These are phyloP conservation scores for Cryptocephalus primarius DNA, from an alignment of 2,888 invertebrate species.

Conservation along the genomic window DNA sequence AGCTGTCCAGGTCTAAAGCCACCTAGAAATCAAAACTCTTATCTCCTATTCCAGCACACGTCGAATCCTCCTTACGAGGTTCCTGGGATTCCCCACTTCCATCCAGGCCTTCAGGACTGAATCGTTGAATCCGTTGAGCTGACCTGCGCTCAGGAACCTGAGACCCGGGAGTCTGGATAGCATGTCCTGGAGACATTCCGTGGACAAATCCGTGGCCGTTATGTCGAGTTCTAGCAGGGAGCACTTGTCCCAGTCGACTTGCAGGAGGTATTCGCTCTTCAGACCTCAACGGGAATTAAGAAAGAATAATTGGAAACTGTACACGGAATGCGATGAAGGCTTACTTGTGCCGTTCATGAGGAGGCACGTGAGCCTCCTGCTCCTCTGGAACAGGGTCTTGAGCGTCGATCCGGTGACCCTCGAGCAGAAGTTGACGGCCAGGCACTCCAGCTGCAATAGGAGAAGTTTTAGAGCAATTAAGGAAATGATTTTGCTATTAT, in stretches of 20 bases:
- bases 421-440: slow-evolving; percentile 94
- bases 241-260: slow-evolving; percentile 94
- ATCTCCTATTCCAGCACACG: too few species aligned
- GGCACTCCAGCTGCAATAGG: slow-evolving; percentile 71
- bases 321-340: slow-evolving; percentile 10
- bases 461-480: too few species aligned
- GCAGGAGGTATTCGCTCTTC: slow-evolving; percentile 85
- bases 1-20: slow-evolving; percentile 87
- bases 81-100: slow-evolving; percentile 68
- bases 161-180: slow-evolving; percentile 76
- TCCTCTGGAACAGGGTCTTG: slow-evolving; percentile 87
- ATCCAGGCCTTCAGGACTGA: slow-evolving; percentile 85
- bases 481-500: too few species aligned
- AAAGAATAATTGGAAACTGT: neutral
- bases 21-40: slow-evolving; percentile 35
- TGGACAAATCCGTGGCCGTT: slow-evolving; percentile 90
- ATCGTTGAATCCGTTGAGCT: slow-evolving; percentile 96
- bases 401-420: slow-evolving; percentile 95
- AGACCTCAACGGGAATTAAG: slow-evolving; percentile 49
- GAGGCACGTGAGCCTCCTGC: slow-evolving; percentile 81
- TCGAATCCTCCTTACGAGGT: slow-evolving; percentile 26
- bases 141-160: slow-evolving; percentile 87
- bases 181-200: slow-evolving; percentile 89
- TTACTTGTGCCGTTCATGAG: slow-evolving; percentile 95
- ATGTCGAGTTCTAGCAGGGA: slow-evolving; percentile 90